Evolutionary conservation across 2,797 vertebrate genomes (phyloP), one percentile per base, ranked within the genome.

Genomic region (Bufotes viridis): DNA sequence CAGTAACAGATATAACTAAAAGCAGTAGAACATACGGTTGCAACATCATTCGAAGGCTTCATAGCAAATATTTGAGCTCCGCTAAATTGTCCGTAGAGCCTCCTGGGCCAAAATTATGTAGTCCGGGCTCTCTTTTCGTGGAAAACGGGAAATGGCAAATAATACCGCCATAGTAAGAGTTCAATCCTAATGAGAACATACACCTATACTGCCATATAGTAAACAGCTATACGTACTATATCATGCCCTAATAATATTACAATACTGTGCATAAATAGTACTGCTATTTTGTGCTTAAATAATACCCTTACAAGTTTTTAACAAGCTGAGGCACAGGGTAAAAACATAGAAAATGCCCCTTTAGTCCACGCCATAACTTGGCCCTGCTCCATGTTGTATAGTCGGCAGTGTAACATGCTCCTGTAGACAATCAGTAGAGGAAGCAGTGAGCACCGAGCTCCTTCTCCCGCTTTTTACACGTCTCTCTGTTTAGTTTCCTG

Each of bases 401-500:
- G 24, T 80, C 9, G 49, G 18, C 18, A 76, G 42, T 51, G 7
- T 34, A 20, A 63, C 20, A 5, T 72, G 69, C 53, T 75, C 2
- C 67, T 86, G 70, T 70, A 63, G 67, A 81, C 86, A 82, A 75
- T 87, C 17, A 70, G 65, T 57, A 22, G 26, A 55, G 60, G 78
- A 74, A 72, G 51, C 20, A 42, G 55, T 6, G 57, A 55, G 67
- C 65, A 15, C 58, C 13, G 86, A 60, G 51, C 29, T 34, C 24
- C 55, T 57, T 61, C 29, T 7, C 53, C 22, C 6, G 18, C 57
- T 53, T 29, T 76, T 67, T 75, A 53, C 57, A 63, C 53, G 74
- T 70, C 78, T 42, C 69, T 81, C 60, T 81, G 67, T 81, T 88
- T 85, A 65, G 74, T 76, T 85, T 75, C 58, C 24, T 85, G 49